Evolutionary conservation across 2,797 vertebrate genomes (phyloP).

Genomic region (Sebastes itinus): DNA sequence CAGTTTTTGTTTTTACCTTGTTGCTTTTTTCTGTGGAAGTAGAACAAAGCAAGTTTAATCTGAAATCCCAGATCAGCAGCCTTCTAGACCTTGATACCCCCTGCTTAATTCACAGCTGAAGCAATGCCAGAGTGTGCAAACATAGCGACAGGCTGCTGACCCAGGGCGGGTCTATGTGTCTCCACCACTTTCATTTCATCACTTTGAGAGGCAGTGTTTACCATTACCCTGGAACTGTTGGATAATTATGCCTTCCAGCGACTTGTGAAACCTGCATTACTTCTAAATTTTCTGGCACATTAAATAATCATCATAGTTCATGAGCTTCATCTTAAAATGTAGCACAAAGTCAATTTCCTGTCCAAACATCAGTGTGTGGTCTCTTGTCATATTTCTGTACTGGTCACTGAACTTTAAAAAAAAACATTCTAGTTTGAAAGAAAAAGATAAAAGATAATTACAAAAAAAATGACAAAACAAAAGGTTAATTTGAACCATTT

Average conservation of each 20-base stretch:
- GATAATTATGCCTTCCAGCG: conserved; percentile 43
- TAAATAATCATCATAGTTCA: conserved; percentile 27
- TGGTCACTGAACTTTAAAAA: background rate
- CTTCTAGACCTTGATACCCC: background rate
- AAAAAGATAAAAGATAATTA: background rate
- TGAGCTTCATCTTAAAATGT: conserved; percentile 16
- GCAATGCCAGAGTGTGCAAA: conserved; percentile 27
- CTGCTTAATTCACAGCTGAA: conserved; percentile 45
- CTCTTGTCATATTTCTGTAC: background rate
- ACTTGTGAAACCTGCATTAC: conserved; percentile 30
- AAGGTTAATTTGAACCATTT: background rate
- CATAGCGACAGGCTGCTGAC: conserved; percentile 32
- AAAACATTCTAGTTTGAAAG: background rate
- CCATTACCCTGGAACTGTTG: conserved; percentile 10
- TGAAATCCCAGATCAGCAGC: background rate
- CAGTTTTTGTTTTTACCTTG: background rate
- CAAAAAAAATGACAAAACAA: background rate
- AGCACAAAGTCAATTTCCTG: conserved; percentile 14
- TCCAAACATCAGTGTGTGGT: background rate
- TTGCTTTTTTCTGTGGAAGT: background rate
- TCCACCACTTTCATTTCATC: conserved; percentile 33
- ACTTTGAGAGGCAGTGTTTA: conserved; percentile 45
- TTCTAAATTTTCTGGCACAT: conserved; percentile 16
- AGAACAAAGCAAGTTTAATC: conserved; percentile 21
- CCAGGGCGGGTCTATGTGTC: conserved; percentile 25